Conservation (phyloP, 2,113 vertebrate species). For the Leucosticte australis region DNA sequence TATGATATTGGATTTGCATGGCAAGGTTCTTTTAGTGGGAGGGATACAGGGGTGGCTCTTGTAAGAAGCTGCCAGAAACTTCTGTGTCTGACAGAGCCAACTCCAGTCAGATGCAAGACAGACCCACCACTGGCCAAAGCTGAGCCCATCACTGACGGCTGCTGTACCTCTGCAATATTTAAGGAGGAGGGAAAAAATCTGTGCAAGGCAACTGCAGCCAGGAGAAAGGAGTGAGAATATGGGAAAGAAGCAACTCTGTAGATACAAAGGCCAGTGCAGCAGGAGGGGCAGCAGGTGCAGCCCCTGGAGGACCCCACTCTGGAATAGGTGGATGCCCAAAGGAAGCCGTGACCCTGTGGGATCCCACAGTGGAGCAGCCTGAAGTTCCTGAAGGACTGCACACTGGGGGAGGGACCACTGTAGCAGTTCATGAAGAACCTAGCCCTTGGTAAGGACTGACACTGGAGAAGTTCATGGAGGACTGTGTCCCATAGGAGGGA, state of each 20-base stretch:
- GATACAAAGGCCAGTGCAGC: not conserved
- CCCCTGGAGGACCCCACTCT: no score
- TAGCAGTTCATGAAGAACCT: accelerated
- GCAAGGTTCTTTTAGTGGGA: not conserved
- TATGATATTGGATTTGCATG: not conserved
- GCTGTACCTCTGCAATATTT: not conserved
- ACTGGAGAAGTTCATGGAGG: not conserved
- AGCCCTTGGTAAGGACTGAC: not conserved
- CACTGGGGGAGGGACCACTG: not conserved
- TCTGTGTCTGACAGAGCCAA: not conserved
- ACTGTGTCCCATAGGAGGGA: not conserved
- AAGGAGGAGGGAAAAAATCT: not conserved
- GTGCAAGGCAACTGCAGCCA: not conserved
- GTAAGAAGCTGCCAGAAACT: not conserved
- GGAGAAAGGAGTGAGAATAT: not conserved
- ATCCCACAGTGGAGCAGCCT: not conserved
- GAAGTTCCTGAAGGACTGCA: not conserved
- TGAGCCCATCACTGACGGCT: not conserved
- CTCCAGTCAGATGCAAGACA: not conserved
- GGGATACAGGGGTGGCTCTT: not conserved
- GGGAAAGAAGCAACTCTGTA: not conserved
- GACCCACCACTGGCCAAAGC: not conserved
- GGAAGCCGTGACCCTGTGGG: not conserved
- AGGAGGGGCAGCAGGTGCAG: not conserved
- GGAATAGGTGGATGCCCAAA: not conserved